phyloP scores from a whole-genome alignment of 2,797 vertebrate species.

The Kryptopterus vitreolus region DNA sequence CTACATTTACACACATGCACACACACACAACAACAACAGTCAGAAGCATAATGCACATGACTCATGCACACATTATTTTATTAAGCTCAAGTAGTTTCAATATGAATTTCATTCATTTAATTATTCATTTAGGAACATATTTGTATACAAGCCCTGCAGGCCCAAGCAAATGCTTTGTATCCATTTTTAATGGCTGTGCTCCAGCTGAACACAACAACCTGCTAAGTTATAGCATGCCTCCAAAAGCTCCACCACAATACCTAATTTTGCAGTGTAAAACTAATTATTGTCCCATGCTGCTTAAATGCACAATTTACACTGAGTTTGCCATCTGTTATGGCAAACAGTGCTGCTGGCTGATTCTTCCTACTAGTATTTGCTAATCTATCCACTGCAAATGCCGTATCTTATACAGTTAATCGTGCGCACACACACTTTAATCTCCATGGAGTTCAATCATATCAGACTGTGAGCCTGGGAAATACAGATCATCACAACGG shows the following conservation, averaged over 20 bases:
- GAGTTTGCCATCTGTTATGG: conserved; percentile 10
- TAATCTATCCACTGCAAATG: conserved; percentile 1
- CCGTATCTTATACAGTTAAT: neutral
- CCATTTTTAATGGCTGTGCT: conserved; percentile 9
- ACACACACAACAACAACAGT: neutral
- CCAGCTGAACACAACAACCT: conserved; percentile 11
- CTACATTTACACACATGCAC: neutral
- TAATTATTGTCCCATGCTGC: conserved; percentile 16
- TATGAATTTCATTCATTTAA: conserved; percentile 9
- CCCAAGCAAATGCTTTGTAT: conserved; percentile 8
- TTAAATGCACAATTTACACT: conserved; percentile 27
- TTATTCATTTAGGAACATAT: conserved; percentile 11
- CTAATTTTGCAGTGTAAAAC: conserved; percentile 17
- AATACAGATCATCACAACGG: conserved; percentile 23
- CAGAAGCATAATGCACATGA: neutral
- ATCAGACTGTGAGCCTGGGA: conserved; percentile 31
- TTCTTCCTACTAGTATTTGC: neutral
- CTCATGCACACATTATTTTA: conserved; percentile 11
- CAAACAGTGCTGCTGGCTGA: conserved; percentile 5
- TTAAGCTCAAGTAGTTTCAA: conserved; percentile 1
- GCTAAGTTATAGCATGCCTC: conserved; percentile 2
- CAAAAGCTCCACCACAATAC: neutral
- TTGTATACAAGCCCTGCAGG: conserved; percentile 15
- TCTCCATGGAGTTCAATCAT: conserved; percentile 25
- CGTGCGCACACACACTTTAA: conserved; percentile 7